phyloP scores from a whole-genome alignment of 2,888 invertebrate species.

The Thymelicus lineola region DNA sequence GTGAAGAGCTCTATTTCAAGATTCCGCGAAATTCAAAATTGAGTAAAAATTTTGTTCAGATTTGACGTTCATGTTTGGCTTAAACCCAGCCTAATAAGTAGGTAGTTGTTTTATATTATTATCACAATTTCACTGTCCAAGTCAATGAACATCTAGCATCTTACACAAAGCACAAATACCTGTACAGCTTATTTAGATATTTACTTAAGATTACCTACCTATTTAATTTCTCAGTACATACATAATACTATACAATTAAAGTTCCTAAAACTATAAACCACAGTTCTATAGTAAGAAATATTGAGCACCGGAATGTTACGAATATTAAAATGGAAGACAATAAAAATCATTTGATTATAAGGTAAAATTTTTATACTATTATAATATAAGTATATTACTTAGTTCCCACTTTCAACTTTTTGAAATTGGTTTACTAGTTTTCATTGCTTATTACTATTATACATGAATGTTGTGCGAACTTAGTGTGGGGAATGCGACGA shows the following conservation, averaged over 20 bases:
- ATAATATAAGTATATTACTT: too few relatives aligned
- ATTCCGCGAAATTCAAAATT: too few relatives aligned
- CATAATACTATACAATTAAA: too few relatives aligned
- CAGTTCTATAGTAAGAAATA: neutral
- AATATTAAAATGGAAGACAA: neutral
- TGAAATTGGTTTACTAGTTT: too few relatives aligned
- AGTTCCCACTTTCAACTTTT: too few relatives aligned
- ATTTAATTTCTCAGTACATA: neutral
- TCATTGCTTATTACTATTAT: too few relatives aligned
- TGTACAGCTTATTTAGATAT: neutral
- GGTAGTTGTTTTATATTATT: neutral
- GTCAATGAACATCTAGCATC: neutral
- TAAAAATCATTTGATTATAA: too few relatives aligned
- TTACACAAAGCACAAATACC: neutral
- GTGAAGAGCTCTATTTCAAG: too few relatives aligned
- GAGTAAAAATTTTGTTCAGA: too few relatives aligned
- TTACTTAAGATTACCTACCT: neutral
- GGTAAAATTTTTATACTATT: too few relatives aligned
- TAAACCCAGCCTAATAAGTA: neutral
- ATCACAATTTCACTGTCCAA: neutral
- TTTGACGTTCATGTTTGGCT: neutral
- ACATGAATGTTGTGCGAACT: neutral
- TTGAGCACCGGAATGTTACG: neutral
- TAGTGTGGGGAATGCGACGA: neutral
- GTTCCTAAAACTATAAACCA: neutral